phyloP scores from a whole-genome alignment of 2,888 invertebrate species.

The Chymomyza amoena region DNA sequence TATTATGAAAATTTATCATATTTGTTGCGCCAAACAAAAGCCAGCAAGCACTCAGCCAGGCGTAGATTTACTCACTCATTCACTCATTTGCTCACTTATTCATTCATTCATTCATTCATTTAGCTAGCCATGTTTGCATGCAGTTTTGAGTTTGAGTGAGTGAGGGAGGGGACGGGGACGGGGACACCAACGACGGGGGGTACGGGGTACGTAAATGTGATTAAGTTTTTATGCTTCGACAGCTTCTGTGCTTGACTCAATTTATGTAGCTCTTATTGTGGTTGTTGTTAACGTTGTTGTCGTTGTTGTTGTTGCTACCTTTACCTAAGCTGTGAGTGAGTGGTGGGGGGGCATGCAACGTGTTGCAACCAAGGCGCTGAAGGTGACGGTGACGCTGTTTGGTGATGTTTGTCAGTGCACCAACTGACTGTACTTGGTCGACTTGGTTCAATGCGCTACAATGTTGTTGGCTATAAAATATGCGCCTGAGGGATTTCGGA shows the following conservation, averaged over 20 bases:
- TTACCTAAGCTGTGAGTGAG: background rate
- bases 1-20: constrained; percentile 40
- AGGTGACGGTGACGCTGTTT: background rate
- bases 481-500: background rate
- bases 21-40: constrained; percentile 32
- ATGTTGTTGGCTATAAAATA: background rate
- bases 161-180: too few species aligned
- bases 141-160: background rate
- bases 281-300: background rate
- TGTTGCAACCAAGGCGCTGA: background rate
- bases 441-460: background rate
- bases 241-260: constrained; percentile 43
- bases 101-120: constrained; percentile 28
- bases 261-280: constrained; percentile 7
- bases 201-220: constrained; percentile 45
- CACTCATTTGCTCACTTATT: constrained; percentile 27
- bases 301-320: too few species aligned
- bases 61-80: constrained; percentile 23
- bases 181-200: background rate
- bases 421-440: background rate
- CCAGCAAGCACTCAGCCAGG: constrained; percentile 44
- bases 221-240: constrained; percentile 65
- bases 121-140: constrained; percentile 12
- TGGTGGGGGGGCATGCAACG: background rate
- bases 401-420: background rate